These are phyloP conservation scores for Poeciliopsis occidentalis DNA, from an alignment of 2,113 vertebrate species.

Conservation along the genomic window DNA sequence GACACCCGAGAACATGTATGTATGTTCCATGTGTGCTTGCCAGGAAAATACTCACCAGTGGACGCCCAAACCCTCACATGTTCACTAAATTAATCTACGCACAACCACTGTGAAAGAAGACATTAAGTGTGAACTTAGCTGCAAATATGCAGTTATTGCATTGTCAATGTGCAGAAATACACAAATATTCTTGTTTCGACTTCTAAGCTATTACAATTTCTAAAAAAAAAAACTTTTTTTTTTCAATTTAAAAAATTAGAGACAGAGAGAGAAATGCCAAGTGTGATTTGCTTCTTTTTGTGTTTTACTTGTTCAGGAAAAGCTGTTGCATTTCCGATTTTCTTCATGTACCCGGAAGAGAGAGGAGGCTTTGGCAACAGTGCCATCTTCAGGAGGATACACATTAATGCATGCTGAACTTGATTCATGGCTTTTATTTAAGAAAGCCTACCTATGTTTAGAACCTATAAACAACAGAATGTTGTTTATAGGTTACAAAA, in stretches of 20 bases:
- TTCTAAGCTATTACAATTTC: background rate
- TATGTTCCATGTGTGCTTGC: constrained; percentile 16
- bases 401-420: constrained; percentile 14
- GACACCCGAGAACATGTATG: constrained; percentile 5
- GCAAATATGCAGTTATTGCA: constrained; percentile 6
- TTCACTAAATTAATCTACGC: background rate
- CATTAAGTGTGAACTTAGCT: constrained; percentile 4
- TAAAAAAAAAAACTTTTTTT: background rate
- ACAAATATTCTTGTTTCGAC: constrained; percentile 1
- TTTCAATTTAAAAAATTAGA: background rate
- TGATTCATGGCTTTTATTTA: background rate
- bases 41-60: background rate
- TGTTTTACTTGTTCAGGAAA: constrained; percentile 4
- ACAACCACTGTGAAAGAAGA: background rate
- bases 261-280: background rate
- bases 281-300: background rate
- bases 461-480: background rate
- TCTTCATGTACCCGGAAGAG: background rate
- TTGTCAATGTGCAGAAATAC: background rate
- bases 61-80: constrained; percentile 8
- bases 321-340: background rate
- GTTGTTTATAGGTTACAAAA: too few relatives aligned
- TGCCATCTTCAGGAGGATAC: constrained; percentile 46
- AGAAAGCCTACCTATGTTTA: background rate
- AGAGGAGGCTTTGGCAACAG: constrained; percentile 23